These are phyloP conservation scores for Sylvilagus bachmani DNA, from an alignment of 2,113 vertebrate genomes.

Conservation along the genomic window DNA sequence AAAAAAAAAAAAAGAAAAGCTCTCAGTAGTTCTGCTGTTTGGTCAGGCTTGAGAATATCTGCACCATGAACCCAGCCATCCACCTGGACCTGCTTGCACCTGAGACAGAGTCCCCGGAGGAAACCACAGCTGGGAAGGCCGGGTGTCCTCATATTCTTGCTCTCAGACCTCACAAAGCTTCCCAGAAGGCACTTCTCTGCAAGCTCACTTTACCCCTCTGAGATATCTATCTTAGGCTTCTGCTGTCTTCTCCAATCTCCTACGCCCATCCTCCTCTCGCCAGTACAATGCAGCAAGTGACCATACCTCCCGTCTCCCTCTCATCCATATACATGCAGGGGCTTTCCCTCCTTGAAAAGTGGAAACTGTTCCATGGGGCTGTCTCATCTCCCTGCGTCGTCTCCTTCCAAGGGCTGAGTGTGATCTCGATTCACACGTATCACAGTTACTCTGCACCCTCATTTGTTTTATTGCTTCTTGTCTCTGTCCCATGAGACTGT, in stretches of 20 bases:
- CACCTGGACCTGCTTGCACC: background rate
- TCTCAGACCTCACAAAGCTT: background rate
- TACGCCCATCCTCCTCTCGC: background rate
- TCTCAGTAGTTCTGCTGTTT: background rate
- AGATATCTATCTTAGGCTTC: background rate
- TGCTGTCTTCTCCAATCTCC: background rate
- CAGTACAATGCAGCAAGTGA: background rate
- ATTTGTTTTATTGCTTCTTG: background rate
- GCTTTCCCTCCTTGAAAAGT: background rate
- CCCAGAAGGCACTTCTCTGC: background rate
- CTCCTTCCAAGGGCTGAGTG: background rate
- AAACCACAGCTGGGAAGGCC: background rate
- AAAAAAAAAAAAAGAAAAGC: too few relatives aligned
- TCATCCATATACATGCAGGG: too few relatives aligned
- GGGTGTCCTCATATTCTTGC: background rate
- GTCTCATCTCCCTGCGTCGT: fast-evolving
- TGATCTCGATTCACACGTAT: background rate
- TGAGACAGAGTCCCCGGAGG: background rate
- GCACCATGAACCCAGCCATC: background rate
- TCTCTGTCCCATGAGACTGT: background rate
- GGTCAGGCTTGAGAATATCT: background rate
- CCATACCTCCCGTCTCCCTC: background rate
- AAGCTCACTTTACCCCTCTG: background rate
- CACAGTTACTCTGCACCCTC: background rate
- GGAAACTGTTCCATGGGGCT: background rate